Base-by-base conservation (phyloP, 2,888 invertebrate genomes). In the Eremobia ochroleuca region DNA sequence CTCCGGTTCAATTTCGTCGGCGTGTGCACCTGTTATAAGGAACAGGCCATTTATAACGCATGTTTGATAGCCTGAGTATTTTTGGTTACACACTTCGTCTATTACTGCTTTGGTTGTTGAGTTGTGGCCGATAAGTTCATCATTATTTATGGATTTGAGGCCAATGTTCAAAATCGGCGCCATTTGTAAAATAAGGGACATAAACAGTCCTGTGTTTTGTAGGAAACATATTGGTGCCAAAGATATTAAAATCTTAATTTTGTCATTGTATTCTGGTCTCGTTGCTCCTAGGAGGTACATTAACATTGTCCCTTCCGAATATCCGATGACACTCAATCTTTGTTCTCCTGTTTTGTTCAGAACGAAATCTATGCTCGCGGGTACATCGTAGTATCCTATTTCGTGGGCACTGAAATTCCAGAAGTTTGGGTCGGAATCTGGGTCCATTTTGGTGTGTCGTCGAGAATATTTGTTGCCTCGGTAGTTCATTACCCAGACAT, bases 371-470 rank as follows among this genome's bases (percentile, higher is more conserved):
- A 94, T 97, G 91, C 97, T 97, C 0, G 98, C 97, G 0, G 98
- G 97, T 1, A 98, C 85, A 91, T 98, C 98, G 85, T 97, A 97
- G 34, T 92, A 86, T 0, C 98, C 98, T 92, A 98, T 97, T 90
- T 98, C 98, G 90, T 98, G 97, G 95, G 97, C 97, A 79, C 97
- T 97, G 85, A 96, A 97, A 66, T 95, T 83, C 97, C 97, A 97
- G 86, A 92, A 97, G 1, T 87, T 72, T 34, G 85, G 75, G 66
- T 97, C 94, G 0, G 59, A 82, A 66, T 93, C 89, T 0, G 95
- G 92, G 69, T 95, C 82, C 92, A 95, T 85, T 1, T 90, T 91
- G 0, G 87, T 82, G 88, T 98, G 98, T 18, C 92, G 93, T 46
- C 96, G 93, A 2, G 97, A 97, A 89, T 97, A 98, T 6, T 93